phyloP scores from a whole-genome alignment of 2,797 vertebrate species.

The Neoniphon sammara region DNA sequence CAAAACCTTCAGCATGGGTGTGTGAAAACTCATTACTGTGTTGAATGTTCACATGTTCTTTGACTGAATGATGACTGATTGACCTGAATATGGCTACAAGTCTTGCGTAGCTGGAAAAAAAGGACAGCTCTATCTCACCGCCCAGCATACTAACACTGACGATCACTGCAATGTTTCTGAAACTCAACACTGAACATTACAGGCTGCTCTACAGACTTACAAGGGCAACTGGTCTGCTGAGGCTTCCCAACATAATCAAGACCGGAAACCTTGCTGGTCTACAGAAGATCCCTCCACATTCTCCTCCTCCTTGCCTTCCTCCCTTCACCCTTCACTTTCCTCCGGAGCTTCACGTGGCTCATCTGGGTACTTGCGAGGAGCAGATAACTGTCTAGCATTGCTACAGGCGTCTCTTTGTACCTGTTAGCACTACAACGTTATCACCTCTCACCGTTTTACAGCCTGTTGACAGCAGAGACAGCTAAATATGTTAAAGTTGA shows the following conservation, averaged over 20 bases:
- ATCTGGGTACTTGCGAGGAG: conserved; percentile 21
- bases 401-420: conserved; percentile 43
- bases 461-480: conserved; percentile 49
- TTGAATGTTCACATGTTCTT: no score
- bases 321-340: conserved; percentile 14
- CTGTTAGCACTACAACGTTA: conserved; percentile 49
- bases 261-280: neutral
- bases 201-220: conserved; percentile 15
- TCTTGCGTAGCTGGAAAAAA: no score
- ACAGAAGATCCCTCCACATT: no score
- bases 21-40: no score
- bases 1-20: no score
- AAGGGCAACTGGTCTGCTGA: conserved; percentile 36
- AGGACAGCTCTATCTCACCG: no score
- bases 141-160: conserved; percentile 24
- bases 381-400: conserved; percentile 38
- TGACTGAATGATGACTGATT: no score
- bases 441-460: conserved; percentile 54
- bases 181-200: neutral
- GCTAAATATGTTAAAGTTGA: conserved; percentile 46
- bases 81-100: no score
- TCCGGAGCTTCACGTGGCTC: conserved; percentile 8
- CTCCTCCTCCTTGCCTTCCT: neutral
- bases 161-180: conserved; percentile 27
- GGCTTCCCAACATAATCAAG: conserved; percentile 27